phyloP scores from a whole-genome alignment of 2,797 vertebrate genomes.

The Euthynnus affinis region DNA sequence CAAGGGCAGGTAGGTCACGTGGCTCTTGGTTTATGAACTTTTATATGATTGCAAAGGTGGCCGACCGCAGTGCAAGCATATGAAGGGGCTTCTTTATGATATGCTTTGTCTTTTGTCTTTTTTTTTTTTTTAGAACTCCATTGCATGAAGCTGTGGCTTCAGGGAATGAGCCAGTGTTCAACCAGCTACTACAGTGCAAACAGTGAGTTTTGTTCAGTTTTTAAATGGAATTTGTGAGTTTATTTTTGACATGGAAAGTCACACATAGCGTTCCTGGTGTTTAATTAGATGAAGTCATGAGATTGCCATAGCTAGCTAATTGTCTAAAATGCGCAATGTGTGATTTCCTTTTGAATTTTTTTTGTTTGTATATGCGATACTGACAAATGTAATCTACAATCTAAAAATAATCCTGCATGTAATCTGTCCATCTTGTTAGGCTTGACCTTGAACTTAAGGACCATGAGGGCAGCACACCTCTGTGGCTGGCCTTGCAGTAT shows the following conservation, averaged over 20 bases:
- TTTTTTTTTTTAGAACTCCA: conserved; percentile 90
- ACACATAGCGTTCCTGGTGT: neutral
- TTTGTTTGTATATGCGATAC: neutral
- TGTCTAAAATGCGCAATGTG: conserved; percentile 2
- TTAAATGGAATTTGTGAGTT: neutral
- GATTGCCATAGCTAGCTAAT: neutral
- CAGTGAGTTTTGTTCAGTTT: conserved; percentile 88
- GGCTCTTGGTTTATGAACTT: neutral
- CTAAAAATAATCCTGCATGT: neutral
- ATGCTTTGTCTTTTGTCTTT: conserved; percentile 14
- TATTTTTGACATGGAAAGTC: neutral
- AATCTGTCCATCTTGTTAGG: conserved; percentile 76
- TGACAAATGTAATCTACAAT: neutral
- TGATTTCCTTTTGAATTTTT: neutral
- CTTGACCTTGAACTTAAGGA: conserved; percentile 97
- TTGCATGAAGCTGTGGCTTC: conserved; percentile 93
- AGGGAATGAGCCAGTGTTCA: conserved; percentile 96
- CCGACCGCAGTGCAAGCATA: neutral
- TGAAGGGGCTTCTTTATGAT: neutral
- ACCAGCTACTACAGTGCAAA: conserved; percentile 95
- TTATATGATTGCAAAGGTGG: neutral
- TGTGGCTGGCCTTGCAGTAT: conserved; percentile 97
- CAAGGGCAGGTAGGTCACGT: conserved; percentile 90
- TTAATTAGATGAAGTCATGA: neutral
- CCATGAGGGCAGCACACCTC: conserved; percentile 94